Conservation (phyloP, 2,888 invertebrate species). For the Argyra leucocephala region DNA sequence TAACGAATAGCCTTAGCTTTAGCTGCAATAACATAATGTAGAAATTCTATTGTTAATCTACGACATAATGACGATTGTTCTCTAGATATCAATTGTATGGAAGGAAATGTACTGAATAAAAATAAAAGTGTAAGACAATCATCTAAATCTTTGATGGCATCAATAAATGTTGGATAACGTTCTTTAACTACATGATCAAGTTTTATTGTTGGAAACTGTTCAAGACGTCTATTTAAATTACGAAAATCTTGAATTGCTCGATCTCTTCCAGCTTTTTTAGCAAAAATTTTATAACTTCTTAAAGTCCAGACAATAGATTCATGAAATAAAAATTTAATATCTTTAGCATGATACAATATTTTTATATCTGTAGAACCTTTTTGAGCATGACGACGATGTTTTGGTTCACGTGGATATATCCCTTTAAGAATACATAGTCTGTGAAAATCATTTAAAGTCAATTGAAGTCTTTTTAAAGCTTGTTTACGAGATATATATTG, state of each 20-base stretch:
- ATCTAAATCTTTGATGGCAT: conserved; percentile 90
- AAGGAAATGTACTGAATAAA: conserved; percentile 91
- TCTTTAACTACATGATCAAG: conserved; percentile 96
- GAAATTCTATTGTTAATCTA: conserved; percentile 84
- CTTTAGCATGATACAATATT: conserved; percentile 89
- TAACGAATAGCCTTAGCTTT: conserved; percentile 84
- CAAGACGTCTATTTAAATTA: conserved; percentile 57
- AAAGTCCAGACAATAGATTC: conserved; percentile 95
- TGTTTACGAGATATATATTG: conserved; percentile 84
- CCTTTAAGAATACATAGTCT: conserved; percentile 93
- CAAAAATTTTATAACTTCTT: conserved; percentile 81
- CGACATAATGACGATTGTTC: conserved; percentile 75
- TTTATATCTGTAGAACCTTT: conserved; percentile 84
- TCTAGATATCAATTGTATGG: conserved; percentile 64
- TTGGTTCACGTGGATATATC: conserved; percentile 94
- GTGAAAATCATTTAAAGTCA: conserved; percentile 90
- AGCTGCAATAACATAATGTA: conserved; percentile 89
- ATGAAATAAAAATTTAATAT: conserved; percentile 88
- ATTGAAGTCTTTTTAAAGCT: conserved; percentile 83
- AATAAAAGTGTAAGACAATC: conserved; percentile 91
- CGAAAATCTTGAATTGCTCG: conserved; percentile 71
- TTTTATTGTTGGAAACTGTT: conserved; percentile 76
- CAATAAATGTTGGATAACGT: conserved; percentile 92
- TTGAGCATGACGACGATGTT: conserved; percentile 86
- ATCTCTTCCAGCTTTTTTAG: conserved; percentile 70